Conservation (phyloP, 2,113 vertebrate genomes). For the Corynorhinus townsendii region DNA sequence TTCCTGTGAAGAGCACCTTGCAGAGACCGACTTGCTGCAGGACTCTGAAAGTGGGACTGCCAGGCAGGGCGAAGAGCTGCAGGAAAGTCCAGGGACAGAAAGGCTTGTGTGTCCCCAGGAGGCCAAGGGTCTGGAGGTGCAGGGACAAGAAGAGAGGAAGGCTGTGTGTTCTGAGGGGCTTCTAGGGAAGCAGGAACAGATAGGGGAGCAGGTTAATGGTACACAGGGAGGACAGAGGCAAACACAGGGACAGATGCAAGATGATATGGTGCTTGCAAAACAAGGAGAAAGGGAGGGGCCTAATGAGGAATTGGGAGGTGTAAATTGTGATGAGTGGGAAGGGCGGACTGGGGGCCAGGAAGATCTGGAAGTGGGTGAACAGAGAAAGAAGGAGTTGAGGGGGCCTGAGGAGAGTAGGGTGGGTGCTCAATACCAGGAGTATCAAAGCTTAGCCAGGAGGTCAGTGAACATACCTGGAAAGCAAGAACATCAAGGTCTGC, state of each 20-base stretch:
- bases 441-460: background rate
- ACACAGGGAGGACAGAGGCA: background rate
- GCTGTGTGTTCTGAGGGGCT: background rate
- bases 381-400: background rate
- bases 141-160: background rate
- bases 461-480: background rate
- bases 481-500: background rate
- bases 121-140: background rate
- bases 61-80: conserved; percentile 36
- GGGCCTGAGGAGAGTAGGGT: background rate
- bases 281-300: background rate
- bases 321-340: background rate
- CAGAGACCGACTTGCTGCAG: accelerated
- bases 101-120: background rate
- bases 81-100: background rate
- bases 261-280: background rate
- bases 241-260: background rate
- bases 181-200: background rate
- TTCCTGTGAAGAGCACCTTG: background rate
- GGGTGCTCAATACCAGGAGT: background rate
- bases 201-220: background rate
- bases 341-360: background rate
- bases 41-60: background rate
- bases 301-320: background rate
- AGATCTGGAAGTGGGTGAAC: background rate